Evolutionary conservation across 2,113 vertebrate genomes (phyloP).

Genomic region (Pimephales promelas): DNA sequence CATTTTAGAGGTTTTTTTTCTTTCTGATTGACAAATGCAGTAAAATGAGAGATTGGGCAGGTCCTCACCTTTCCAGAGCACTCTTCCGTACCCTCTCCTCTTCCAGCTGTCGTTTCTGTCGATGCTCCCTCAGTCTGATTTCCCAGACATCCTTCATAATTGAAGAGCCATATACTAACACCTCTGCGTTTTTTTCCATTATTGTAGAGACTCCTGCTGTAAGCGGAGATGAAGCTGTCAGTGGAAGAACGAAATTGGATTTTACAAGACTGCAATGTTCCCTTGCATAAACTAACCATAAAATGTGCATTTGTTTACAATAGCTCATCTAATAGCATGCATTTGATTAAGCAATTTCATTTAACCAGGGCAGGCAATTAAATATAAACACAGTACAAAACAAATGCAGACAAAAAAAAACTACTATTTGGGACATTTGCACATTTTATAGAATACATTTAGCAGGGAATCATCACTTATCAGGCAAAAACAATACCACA

Average conservation of each 20-base stretch:
- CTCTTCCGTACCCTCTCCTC: constrained; percentile 34
- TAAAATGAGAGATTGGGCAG: background rate
- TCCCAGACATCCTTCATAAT: constrained; percentile 58
- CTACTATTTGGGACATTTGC: background rate
- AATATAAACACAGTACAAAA: constrained; percentile 14
- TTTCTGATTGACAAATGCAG: background rate
- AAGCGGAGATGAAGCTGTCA: background rate
- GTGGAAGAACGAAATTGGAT: background rate
- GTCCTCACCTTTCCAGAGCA: constrained; percentile 43
- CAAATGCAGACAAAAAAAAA: background rate
- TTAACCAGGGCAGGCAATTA: constrained; percentile 26
- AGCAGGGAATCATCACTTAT: constrained; percentile 1
- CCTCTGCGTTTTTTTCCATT: constrained; percentile 28
- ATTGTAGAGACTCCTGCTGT: constrained; percentile 5
- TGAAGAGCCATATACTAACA: constrained; percentile 24
- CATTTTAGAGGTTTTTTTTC: too few relatives aligned
- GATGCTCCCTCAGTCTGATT: constrained; percentile 32
- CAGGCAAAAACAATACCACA: constrained; percentile 24
- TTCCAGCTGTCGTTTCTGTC: constrained; percentile 30
- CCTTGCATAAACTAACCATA: constrained; percentile 5
- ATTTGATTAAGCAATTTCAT: constrained; percentile 17
- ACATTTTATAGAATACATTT: background rate
- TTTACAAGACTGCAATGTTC: constrained; percentile 2
- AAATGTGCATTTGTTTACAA: background rate
- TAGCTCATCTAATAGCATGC: constrained; percentile 9